Percentiles rank a stretch among this genome's conserved stretches.
Conservation (phyloP, 1,140 invertebrate species). For the Aphis gossypii region DNA sequence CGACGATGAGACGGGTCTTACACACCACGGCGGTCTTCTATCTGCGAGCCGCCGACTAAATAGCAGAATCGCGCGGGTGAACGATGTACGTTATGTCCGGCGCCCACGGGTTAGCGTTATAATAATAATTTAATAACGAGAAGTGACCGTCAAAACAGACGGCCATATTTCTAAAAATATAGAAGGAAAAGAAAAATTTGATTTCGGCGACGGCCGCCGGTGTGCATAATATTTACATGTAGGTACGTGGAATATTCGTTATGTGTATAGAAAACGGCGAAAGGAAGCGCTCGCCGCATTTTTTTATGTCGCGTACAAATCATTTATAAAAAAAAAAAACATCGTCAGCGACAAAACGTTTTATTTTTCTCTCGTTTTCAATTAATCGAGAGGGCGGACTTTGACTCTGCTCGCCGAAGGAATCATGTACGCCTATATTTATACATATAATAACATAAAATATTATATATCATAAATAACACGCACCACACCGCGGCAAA, state of each 20-base stretch:
- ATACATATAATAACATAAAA: background rate
- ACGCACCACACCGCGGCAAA: no score
- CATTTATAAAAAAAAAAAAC: background rate
- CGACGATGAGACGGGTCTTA: no score
- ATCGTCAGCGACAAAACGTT: background rate
- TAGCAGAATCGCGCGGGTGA: background rate
- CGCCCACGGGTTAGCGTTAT: background rate
- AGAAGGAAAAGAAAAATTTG: background rate
- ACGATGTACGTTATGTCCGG: background rate
- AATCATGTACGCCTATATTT: background rate
- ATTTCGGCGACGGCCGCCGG: background rate
- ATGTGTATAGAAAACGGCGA: background rate
- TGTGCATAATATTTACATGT: no score
- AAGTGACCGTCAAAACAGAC: background rate
- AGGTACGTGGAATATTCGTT: no score
- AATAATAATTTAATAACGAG: background rate
- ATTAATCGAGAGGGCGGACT: conserved; percentile 5
- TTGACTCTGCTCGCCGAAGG: background rate
- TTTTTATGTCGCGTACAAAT: background rate
- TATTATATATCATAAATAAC: background rate
- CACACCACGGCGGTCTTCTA: background rate
- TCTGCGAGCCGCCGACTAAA: background rate
- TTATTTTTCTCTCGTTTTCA: background rate
- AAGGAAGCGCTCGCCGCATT: background rate
- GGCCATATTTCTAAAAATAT: no score